These are phyloP conservation scores for Leptopilina syphax DNA, from an alignment of 2,888 invertebrate genomes.

Conservation along the genomic window DNA sequence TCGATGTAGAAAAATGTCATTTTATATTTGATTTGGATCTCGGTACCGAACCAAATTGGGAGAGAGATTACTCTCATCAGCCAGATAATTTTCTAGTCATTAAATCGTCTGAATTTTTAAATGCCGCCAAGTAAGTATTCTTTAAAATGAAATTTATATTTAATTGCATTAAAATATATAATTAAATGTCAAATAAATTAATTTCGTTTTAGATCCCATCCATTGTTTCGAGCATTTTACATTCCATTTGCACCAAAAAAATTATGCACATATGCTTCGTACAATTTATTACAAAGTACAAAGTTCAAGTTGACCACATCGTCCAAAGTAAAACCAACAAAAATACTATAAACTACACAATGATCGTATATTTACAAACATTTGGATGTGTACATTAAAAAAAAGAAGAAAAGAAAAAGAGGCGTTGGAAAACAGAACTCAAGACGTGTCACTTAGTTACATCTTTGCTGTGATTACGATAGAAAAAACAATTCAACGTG, in stretches of 20 bases:
- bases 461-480: conserved; percentile 2
- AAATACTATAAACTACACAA: conserved; percentile 39
- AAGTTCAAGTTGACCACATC: conserved; percentile 66
- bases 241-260: conserved; percentile 86
- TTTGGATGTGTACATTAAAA: conserved; percentile 10
- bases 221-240: conserved; percentile 90
- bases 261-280: conserved; percentile 84
- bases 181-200: neutral
- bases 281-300: conserved; percentile 83
- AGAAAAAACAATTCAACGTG: neutral
- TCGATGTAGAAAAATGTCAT: conserved; percentile 87
- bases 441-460: neutral
- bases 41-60: conserved; percentile 82
- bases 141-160: conserved; percentile 5
- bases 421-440: neutral
- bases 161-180: neutral
- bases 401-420: neutral
- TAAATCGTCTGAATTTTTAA: conserved; percentile 85
- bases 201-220: conserved; percentile 80
- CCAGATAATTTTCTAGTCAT: conserved; percentile 85
- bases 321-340: conserved; percentile 55
- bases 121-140: conserved; percentile 80
- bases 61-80: conserved; percentile 88
- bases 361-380: neutral
- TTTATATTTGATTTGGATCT: conserved; percentile 91